Percentiles rank a stretch among this genome's conserved stretches.
phyloP scores from a whole-genome alignment of 2,797 vertebrate genomes.

The Sebastes diaconus region DNA sequence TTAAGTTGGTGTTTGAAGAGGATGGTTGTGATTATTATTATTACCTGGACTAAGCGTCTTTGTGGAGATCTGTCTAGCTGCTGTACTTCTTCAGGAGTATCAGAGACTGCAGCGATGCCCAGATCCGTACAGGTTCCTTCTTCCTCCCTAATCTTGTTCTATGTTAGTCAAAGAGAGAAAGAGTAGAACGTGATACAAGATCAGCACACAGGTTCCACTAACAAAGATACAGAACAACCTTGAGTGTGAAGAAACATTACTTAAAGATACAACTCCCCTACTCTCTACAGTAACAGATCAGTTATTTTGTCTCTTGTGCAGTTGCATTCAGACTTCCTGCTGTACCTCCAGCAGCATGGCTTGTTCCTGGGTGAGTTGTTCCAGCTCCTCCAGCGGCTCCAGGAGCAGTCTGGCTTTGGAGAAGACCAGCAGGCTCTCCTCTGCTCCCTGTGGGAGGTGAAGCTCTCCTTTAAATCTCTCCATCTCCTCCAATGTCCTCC shows the following conservation, averaged over 20 bases:
- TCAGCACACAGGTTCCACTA: not conserved
- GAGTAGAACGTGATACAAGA: not conserved
- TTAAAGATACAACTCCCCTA: accelerated
- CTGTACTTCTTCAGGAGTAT: not conserved
- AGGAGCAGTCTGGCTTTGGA: constrained; percentile 80
- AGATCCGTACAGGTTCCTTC: not conserved
- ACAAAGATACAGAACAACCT: not conserved
- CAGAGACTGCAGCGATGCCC: not conserved
- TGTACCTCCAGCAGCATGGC: constrained; percentile 84
- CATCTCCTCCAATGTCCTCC: constrained; percentile 84
- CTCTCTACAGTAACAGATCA: not conserved
- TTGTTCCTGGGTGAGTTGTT: constrained; percentile 85
- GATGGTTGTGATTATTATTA: too few species aligned
- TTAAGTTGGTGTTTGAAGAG: not conserved
- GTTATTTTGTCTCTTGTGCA: not conserved
- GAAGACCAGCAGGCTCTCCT: constrained; percentile 85
- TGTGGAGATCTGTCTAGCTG: not conserved
- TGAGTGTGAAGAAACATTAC: not conserved
- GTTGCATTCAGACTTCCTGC: not conserved
- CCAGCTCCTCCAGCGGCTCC: constrained; percentile 84
- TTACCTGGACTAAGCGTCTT: constrained; percentile 33
- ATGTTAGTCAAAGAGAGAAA: not conserved
- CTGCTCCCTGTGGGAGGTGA: constrained; percentile 75
- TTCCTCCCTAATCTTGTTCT: constrained; percentile 41
- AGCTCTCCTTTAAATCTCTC: constrained; percentile 81